A percentile compares a stretch with the other conserved stretches of the same genome.
phyloP scores from a whole-genome alignment of 2,888 invertebrate genomes.

The Drosophila falleni region DNA sequence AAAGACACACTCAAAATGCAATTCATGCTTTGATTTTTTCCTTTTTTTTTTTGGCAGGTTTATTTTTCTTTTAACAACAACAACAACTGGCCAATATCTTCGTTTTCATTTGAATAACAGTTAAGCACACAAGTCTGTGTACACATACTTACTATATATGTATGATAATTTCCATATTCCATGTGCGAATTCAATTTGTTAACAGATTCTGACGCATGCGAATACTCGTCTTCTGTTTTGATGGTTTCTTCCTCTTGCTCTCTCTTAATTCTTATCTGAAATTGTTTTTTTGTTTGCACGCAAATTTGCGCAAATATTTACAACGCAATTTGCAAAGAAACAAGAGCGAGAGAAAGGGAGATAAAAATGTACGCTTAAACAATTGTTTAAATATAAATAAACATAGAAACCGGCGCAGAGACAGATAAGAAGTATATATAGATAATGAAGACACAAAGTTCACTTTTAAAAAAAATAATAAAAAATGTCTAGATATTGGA shows the following conservation, averaged over 20 bases:
- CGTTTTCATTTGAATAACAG: constrained; percentile 49
- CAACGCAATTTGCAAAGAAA: background rate
- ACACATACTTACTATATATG: background rate
- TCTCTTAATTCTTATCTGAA: background rate
- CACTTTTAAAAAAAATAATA: background rate
- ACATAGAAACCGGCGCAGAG: background rate
- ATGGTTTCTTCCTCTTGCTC: background rate
- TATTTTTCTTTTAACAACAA: constrained; percentile 9
- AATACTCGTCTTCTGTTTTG: constrained; percentile 10
- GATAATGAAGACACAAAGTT: background rate
- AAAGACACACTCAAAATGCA: constrained; percentile 49
- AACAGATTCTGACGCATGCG: constrained; percentile 26
- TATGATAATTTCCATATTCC: constrained; percentile 25
- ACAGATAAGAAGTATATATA: background rate
- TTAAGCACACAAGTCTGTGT: constrained; percentile 19
- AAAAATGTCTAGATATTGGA: background rate
- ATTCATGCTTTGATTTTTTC: constrained; percentile 11
- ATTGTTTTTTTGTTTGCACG: constrained; percentile 25
- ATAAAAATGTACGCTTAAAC: background rate
- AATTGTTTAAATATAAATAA: background rate
- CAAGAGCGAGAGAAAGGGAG: background rate
- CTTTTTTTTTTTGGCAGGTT: background rate
- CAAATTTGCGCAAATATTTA: constrained; percentile 37
- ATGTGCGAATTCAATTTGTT: constrained; percentile 39
- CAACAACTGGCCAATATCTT: constrained; percentile 20